Evolutionary conservation across 2,797 vertebrate species (phyloP).

Genomic region (Acipenser transmontanus): DNA sequence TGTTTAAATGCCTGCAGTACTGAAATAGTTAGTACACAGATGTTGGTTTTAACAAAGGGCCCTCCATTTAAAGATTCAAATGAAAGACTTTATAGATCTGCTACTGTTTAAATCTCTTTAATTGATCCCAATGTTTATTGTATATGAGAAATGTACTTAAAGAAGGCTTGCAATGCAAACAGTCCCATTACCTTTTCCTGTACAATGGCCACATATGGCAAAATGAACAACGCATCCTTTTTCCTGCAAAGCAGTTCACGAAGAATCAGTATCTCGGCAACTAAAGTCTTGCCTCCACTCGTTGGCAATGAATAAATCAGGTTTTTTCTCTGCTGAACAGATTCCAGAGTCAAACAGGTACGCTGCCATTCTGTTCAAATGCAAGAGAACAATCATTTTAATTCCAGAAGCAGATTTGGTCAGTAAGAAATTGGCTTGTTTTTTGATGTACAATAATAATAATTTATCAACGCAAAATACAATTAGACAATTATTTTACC

Average conservation of each 20-base stretch:
- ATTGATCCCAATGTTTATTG: no score
- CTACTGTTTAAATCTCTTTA: no score
- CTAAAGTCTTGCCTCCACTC: slow-evolving; percentile 91
- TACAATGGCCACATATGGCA: slow-evolving; percentile 90
- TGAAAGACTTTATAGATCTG: no score
- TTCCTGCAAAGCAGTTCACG: slow-evolving; percentile 83
- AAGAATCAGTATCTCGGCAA: slow-evolving; percentile 89
- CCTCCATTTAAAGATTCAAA: no score
- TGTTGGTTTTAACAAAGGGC: no score
- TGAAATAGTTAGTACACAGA: no score
- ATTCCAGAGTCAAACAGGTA: slow-evolving; percentile 78
- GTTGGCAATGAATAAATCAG: slow-evolving; percentile 94
- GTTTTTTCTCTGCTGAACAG: slow-evolving; percentile 77
- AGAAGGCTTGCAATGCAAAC: no score
- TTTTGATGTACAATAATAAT: neutral
- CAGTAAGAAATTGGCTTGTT: slow-evolving; percentile 18
- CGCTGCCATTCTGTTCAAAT: slow-evolving; percentile 83
- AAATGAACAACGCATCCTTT: slow-evolving; percentile 82
- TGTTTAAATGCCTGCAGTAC: no score
- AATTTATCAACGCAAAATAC: no score
- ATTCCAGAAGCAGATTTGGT: no score
- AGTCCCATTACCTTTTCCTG: slow-evolving; percentile 81
- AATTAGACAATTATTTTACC: no score
- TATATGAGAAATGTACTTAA: no score
- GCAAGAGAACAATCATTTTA: slow-evolving; percentile 5